phyloP scores from a whole-genome alignment of 2,888 invertebrate species.

The Myopa testacea region DNA sequence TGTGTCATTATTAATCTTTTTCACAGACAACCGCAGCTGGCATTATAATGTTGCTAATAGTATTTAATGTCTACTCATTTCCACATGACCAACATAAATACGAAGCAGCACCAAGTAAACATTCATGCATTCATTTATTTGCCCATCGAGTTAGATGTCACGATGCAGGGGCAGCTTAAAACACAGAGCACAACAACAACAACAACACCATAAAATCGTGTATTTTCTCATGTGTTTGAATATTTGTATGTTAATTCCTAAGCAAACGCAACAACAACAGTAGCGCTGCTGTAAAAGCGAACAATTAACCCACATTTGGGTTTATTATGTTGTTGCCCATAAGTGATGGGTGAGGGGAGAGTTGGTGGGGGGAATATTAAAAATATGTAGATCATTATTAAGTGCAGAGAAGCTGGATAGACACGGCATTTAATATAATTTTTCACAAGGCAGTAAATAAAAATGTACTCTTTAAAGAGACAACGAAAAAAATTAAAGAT shows the following conservation, averaged over 20 bases:
- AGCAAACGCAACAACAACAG: not conserved
- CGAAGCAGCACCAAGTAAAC: not conserved
- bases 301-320: slow-evolving; percentile 34
- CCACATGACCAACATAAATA: not conserved
- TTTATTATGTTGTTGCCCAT: not conserved
- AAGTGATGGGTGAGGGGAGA: too few relatives aligned
- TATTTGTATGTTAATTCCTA: slow-evolving; percentile 25
- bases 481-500: too few relatives aligned
- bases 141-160: too few relatives aligned
- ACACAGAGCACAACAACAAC: not conserved
- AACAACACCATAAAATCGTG: slow-evolving; percentile 19
- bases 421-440: too few relatives aligned
- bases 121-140: not conserved
- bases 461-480: too few relatives aligned
- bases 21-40: too few relatives aligned
- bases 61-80: slow-evolving; percentile 1
- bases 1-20: too few relatives aligned
- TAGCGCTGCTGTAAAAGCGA: not conserved
- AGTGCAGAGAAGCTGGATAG: too few relatives aligned
- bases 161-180: not conserved
- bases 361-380: too few relatives aligned
- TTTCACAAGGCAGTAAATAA: too few relatives aligned
- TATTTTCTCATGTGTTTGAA: slow-evolving; percentile 21
- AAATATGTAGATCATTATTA: too few relatives aligned
- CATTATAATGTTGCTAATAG: not conserved